Percentiles rank a stretch among this genome's conserved stretches.
These are phyloP conservation scores for Ethmia dodecea DNA, from an alignment of 2,888 invertebrate species.

Conservation along the genomic window DNA sequence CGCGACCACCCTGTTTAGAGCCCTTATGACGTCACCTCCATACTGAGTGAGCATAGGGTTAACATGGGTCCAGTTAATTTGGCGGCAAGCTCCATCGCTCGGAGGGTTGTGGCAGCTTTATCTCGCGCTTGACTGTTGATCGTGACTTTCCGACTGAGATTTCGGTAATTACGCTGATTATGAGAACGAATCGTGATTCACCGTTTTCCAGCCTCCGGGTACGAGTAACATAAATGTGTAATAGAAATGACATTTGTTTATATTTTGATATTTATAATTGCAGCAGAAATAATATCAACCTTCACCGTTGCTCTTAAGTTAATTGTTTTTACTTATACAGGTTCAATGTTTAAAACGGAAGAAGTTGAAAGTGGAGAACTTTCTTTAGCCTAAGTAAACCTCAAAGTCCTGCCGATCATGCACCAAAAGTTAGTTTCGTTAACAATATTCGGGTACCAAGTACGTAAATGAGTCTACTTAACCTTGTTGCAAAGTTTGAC, in stretches of 20 bases:
- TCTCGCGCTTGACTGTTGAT: slow-evolving; percentile 66
- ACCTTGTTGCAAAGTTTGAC: slow-evolving; percentile 63
- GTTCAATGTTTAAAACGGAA: too few relatives aligned
- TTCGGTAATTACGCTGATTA: slow-evolving; percentile 72
- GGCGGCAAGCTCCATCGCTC: slow-evolving; percentile 44
- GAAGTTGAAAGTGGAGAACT: too few relatives aligned
- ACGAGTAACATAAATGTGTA: slow-evolving; percentile 21
- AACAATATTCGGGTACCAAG: slow-evolving; percentile 24
- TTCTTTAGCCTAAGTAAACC: too few relatives aligned
- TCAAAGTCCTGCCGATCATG: too few relatives aligned
- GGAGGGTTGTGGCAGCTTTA: slow-evolving; percentile 66
- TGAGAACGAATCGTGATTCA: slow-evolving; percentile 50
- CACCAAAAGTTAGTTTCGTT: slow-evolving; percentile 30
- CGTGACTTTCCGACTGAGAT: slow-evolving; percentile 72
- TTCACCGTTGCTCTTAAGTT: too few relatives aligned
- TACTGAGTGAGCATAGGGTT: neutral
- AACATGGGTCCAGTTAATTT: slow-evolving; percentile 31
- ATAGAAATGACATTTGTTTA: slow-evolving; percentile 20
- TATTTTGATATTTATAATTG: too few relatives aligned
- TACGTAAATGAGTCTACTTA: slow-evolving; percentile 58
- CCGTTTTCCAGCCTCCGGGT: slow-evolving; percentile 28
- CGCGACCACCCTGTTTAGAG: slow-evolving; percentile 40
- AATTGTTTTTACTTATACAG: too few relatives aligned
- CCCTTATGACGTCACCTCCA: slow-evolving; percentile 20
- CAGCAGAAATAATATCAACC: too few relatives aligned